Evolutionary conservation across 2,888 invertebrate genomes (phyloP).

Genomic region (Platycheirus rosarum): DNA sequence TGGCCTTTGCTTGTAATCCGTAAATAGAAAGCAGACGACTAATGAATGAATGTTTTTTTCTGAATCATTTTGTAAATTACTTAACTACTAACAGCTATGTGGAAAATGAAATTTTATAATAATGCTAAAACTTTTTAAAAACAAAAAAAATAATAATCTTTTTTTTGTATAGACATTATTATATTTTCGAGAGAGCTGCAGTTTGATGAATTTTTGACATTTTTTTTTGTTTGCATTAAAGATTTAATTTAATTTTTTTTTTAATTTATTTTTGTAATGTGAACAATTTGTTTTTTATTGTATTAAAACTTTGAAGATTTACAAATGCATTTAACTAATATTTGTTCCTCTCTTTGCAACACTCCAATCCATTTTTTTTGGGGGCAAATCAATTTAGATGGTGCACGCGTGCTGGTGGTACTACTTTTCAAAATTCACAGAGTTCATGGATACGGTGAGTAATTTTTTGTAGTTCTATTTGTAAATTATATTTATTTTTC

Average conservation of each 20-base stretch:
- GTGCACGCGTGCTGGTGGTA: conserved; percentile 97
- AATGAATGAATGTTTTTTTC: conserved; percentile 36
- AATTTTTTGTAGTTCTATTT: conserved; percentile 27
- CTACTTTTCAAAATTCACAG: conserved; percentile 97
- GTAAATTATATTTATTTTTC: too few species aligned
- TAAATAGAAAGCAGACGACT: not conserved
- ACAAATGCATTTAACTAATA: conserved; percentile 44
- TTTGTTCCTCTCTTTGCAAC: conserved; percentile 38
- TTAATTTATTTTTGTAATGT: conserved; percentile 48
- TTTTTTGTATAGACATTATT: conserved; percentile 34
- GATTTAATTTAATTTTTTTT: conserved; percentile 30
- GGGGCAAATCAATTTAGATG: conserved; percentile 87
- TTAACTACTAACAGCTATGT: conserved; percentile 51
- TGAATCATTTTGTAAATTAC: conserved; percentile 6
- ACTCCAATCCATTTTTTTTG: conserved; percentile 16
- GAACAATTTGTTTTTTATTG: conserved; percentile 42
- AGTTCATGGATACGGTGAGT: conserved; percentile 97
- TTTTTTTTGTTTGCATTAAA: conserved; percentile 27
- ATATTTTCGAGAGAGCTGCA: conserved; percentile 79
- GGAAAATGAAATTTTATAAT: conserved; percentile 29
- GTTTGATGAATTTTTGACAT: conserved; percentile 70
- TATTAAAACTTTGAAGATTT: not conserved
- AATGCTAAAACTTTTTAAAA: conserved; percentile 21
- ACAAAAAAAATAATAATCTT: too few species aligned
- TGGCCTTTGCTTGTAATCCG: conserved; percentile 34